These are phyloP conservation scores for Ophonus ardosiacus DNA, from an alignment of 2,888 invertebrate genomes.

Conservation along the genomic window DNA sequence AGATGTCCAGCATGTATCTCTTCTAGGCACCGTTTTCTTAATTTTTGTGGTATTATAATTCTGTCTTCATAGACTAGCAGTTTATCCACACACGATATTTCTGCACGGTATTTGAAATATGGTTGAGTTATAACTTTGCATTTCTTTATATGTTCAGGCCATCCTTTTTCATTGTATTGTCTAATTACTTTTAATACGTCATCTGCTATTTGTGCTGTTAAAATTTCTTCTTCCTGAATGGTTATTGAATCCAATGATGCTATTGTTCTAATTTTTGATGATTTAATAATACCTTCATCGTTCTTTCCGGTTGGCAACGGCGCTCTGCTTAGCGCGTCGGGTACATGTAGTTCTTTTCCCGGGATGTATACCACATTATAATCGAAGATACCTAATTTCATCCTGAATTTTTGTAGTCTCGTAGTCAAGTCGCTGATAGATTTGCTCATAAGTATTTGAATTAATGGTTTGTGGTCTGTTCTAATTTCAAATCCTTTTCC, in stretches of 20 bases:
- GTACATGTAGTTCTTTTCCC: slow-evolving; percentile 70
- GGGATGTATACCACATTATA: slow-evolving; percentile 69
- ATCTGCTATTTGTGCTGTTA: neutral
- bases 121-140: neutral
- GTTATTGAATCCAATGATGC: neutral
- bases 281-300: neutral
- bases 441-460: slow-evolving; percentile 71
- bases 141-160: neutral
- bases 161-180: too few species aligned
- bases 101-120: neutral
- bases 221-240: neutral
- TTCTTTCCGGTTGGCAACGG: neutral
- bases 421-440: slow-evolving; percentile 71
- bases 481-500: slow-evolving; percentile 69
- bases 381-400: slow-evolving; percentile 69
- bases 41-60: slow-evolving; percentile 67
- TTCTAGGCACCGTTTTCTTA: slow-evolving; percentile 65
- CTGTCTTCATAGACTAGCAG: too few species aligned
- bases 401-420: slow-evolving; percentile 71
- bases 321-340: slow-evolving; percentile 66
- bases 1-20: slow-evolving; percentile 67
- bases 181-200: neutral
- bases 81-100: neutral
- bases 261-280: neutral
- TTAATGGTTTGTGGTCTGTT: slow-evolving; percentile 73